A percentile compares a stretch with the other conserved stretches of the same genome.
Conservation (phyloP, 2,888 invertebrate species). For the Coecobrya sp. region DNA sequence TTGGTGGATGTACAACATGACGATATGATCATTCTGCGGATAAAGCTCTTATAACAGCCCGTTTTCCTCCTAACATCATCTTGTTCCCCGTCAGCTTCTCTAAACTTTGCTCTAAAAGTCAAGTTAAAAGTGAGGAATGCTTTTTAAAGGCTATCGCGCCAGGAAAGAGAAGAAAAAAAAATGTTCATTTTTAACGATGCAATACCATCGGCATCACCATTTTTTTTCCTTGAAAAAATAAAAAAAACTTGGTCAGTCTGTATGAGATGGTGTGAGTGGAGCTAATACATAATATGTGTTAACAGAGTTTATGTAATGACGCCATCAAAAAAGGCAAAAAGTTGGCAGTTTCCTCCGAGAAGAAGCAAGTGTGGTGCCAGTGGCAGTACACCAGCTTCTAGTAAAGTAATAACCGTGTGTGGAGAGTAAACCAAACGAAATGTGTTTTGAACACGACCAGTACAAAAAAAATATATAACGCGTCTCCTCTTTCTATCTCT, state of each 20-base stretch:
- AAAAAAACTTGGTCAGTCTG: neutral
- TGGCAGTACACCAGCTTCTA: neutral
- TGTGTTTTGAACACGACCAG: constrained; percentile 45
- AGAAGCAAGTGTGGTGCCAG: constrained; percentile 6
- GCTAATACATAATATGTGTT: constrained; percentile 55
- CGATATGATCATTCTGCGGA: constrained; percentile 35
- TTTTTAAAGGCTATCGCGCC: neutral
- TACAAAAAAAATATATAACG: no score
- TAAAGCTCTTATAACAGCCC: neutral
- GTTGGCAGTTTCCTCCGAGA: constrained; percentile 68
- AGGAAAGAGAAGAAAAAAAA: neutral
- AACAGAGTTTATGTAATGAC: constrained; percentile 76
- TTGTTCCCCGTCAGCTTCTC: neutral
- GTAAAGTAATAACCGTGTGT: neutral
- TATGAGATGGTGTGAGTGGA: neutral
- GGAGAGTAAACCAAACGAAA: constrained; percentile 38
- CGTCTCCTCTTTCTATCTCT: neutral
- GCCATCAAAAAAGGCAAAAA: constrained; percentile 72
- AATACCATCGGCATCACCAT: neutral
- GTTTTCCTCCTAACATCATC: neutral
- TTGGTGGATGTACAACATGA: constrained; percentile 7
- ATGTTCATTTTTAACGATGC: neutral
- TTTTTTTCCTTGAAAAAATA: neutral
- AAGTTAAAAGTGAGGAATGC: neutral
- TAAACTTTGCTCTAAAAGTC: constrained; percentile 4